Conservation (phyloP, 2,113 vertebrate genomes). For the Scopus umbretta region DNA sequence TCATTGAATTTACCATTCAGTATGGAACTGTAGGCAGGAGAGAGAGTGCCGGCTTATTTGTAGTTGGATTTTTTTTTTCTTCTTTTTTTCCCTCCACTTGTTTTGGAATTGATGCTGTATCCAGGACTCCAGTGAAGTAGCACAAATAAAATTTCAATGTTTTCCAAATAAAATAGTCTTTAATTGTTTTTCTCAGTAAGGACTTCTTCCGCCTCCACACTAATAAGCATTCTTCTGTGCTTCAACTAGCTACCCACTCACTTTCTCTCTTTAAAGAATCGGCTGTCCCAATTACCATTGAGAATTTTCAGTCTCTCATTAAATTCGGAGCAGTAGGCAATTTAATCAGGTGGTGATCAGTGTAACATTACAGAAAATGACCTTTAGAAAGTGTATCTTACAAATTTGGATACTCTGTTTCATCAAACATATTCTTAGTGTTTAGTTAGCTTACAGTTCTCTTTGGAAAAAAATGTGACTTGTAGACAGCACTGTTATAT, state of each 20-base stretch:
- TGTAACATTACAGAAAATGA: background rate
- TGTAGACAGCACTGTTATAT: background rate
- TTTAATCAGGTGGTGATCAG: slow-evolving; percentile 27
- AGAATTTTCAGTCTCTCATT: slow-evolving; percentile 53
- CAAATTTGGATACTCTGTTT: background rate
- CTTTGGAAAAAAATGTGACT: background rate
- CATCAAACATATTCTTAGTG: background rate
- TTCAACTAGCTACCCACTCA: slow-evolving; percentile 41
- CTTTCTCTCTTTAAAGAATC: slow-evolving; percentile 27
- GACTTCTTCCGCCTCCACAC: slow-evolving; percentile 19
- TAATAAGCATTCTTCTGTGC: slow-evolving; percentile 47
- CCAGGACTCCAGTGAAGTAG: background rate
- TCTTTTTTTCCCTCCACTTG: rapidly evolving
- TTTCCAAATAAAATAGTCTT: slow-evolving; percentile 40
- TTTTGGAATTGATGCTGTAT: background rate
- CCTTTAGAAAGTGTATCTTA: background rate
- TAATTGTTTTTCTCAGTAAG: slow-evolving; percentile 41
- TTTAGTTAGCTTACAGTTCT: background rate
- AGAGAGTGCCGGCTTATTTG: background rate
- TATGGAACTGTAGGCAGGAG: background rate
- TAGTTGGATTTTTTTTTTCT: background rate
- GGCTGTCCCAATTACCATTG: slow-evolving; percentile 41
- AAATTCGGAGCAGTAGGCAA: slow-evolving; percentile 17
- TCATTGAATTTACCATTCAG: background rate
- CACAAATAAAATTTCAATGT: slow-evolving; percentile 28